These are phyloP conservation scores for Hiodon alosoides DNA, from an alignment of 2,113 vertebrate genomes.

Conservation along the genomic window DNA sequence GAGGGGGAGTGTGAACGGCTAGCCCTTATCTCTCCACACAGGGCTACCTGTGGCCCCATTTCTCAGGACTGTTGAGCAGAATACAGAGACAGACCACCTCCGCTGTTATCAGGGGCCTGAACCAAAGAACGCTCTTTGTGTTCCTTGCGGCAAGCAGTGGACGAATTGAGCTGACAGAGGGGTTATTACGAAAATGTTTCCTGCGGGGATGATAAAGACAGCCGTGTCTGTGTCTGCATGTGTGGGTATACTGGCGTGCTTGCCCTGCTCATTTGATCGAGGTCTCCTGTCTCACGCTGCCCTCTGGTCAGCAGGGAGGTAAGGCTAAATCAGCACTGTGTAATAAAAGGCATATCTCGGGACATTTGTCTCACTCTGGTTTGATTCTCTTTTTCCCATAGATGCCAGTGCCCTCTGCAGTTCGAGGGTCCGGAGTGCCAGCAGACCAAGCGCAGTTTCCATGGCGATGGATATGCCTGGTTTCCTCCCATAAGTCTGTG, in stretches of 20 bases:
- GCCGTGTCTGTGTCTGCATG: not conserved
- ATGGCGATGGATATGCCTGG: conserved; percentile 82
- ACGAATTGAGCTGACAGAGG: not conserved
- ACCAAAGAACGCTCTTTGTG: not conserved
- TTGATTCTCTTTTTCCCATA: conserved; percentile 41
- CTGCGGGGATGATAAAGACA: not conserved
- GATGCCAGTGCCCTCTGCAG: conserved; percentile 76
- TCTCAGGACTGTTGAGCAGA: not conserved
- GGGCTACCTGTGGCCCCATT: not conserved
- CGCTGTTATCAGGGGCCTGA: not conserved
- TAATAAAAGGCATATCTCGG: conserved; percentile 12
- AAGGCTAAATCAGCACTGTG: not conserved
- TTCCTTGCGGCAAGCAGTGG: not conserved
- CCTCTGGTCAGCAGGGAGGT: not conserved
- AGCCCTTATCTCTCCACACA: not conserved
- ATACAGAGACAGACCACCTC: not conserved
- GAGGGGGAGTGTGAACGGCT: not conserved
- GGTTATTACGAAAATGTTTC: not conserved
- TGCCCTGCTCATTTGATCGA: not conserved
- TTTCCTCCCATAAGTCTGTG: conserved; percentile 79
- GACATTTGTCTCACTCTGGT: conserved; percentile 33
- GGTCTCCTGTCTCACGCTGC: not conserved
- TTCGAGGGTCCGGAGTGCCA: conserved; percentile 83
- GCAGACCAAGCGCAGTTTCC: conserved; percentile 84
- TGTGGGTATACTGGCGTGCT: not conserved